Evolutionary conservation across 2,797 vertebrate species (phyloP), one percentile per base, ranked within the genome.

Genomic region (Pterois miles): DNA sequence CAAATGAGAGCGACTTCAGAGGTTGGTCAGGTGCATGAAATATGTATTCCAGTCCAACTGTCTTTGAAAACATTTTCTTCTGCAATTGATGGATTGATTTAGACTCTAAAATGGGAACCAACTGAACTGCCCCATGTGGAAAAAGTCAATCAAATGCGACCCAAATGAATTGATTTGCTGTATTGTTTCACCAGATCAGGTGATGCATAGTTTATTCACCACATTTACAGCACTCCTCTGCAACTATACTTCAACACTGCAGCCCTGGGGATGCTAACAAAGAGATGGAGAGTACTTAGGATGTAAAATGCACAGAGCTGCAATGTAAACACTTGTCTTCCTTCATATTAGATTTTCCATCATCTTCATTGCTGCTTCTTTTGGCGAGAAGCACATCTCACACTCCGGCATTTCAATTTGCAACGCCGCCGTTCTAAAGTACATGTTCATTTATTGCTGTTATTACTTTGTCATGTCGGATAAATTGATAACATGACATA

Each of bases 401-500:
- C 90, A 90, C 88, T 80, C 74, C 83, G 63, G 82, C 87, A 56
- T 88, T 94, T 93, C 91, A 91, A 94, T 95, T 93, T 94, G 91
- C 91, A 76, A 68, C 71, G 68, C 86, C 54, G 85, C 86, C 86
- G 71, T 81, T 85, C 78, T 84, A 82, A 85, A 92, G 85, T 83
- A 89, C 88, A 82, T 71, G 85, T 89, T 94, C 92, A 93, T 95
- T 95, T 93, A 89, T 87, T 89, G 91, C 85, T 71, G 91, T 94
- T 95, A 94, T 94, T 92, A 94, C 93, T 92, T 93, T 93, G 92
- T 92, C 94, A 88, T 90, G 92, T 93, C 27, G 80, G 83, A 91
- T 90, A 88, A 92, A 93, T 92, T 94, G 94, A 93, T 94, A 91
- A 95, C 94, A 93, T 94, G 94, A 94, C 82, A 82, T 71, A 85